Evolutionary conservation across 2,797 vertebrate genomes (phyloP), one percentile per base, ranked within the genome.

Genomic region (Macroramphosus scolopax): DNA sequence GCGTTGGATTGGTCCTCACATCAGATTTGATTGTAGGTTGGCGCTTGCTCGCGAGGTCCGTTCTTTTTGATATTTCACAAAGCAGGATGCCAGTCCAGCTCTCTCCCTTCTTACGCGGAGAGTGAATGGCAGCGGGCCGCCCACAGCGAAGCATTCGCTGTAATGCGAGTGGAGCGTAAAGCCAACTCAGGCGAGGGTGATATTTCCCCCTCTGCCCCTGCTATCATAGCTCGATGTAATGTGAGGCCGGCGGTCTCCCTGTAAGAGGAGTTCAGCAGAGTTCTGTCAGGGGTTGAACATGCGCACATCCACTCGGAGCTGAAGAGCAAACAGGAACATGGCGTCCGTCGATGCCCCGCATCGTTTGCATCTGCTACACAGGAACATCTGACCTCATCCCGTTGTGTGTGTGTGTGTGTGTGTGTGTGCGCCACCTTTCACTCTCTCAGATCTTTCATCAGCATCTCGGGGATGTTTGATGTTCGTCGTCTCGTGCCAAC

Each of bases 81-180:
- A 70, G 25, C 6, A 17, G 35, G 58, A 68, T 53, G 46, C 32
- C 9, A 50, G 55, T 76, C 51, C 38, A 50, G 63, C 63, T 44
- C 41, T 37, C 51, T 18, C 32, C 3, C 31, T 42, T 45, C 39
- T 30, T 67, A 52, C 35, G 9, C 70, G 68, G 55, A 66, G 55
- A 68, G 48, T 72, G 69, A 77, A 77, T 75, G 67, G 58, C 69
- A 71, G 78, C 25, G 35, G 65, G 74, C 72, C 72, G 65, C 82
- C 76, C 74, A 77, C 63, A 53, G 67, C 24, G 57, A 75, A 80
- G 59, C 67, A 63, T 72, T 69, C 22, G 43, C 73, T 70, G 76
- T 74, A 80, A 68, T 56, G 54, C 16, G 68, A 80, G 69, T 72
- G 72, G 51, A 80, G 78, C 57, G 68, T 68, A 71, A 75, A 68